Conservation (phyloP, 2,888 invertebrate species). For the Amitus sp. region DNA sequence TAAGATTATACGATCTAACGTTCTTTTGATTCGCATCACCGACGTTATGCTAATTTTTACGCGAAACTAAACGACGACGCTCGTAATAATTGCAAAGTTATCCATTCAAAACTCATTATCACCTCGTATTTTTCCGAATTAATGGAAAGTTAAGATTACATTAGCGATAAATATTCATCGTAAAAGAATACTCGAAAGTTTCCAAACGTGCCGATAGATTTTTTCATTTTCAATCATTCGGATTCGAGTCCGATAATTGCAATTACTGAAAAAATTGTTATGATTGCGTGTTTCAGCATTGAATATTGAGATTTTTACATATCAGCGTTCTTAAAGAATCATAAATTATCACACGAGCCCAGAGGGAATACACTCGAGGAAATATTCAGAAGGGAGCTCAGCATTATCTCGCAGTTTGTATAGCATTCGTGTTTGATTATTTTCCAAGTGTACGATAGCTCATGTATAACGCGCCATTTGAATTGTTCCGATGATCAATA, state of each 20-base stretch:
- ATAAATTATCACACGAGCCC: slow-evolving; percentile 61
- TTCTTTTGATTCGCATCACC: slow-evolving; percentile 56
- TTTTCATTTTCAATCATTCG: background rate
- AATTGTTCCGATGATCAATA: slow-evolving; percentile 22
- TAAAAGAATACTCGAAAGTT: no score
- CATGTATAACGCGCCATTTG: slow-evolving; percentile 13
- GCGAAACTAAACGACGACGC: slow-evolving; percentile 16
- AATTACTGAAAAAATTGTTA: slow-evolving; percentile 8
- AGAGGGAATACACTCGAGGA: slow-evolving; percentile 42
- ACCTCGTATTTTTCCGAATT: background rate
- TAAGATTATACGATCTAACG: slow-evolving; percentile 43
- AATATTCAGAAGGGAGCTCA: slow-evolving; percentile 30
- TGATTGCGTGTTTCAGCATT: slow-evolving; percentile 40
- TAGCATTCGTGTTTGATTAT: slow-evolving; percentile 39
- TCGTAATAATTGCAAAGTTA: slow-evolving; percentile 13
- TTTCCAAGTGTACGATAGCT: slow-evolving; percentile 35
- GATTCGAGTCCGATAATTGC: background rate
- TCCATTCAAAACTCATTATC: slow-evolving; percentile 8
- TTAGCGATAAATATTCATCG: background rate
- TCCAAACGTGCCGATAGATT: background rate
- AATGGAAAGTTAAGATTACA: background rate
- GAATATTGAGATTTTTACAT: slow-evolving; percentile 52
- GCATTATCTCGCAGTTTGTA: slow-evolving; percentile 30
- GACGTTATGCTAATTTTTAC: slow-evolving; percentile 37
- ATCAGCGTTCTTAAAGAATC: slow-evolving; percentile 62